Evolutionary conservation across 2,797 vertebrate species (phyloP).

Genomic region (Characodon lateralis): DNA sequence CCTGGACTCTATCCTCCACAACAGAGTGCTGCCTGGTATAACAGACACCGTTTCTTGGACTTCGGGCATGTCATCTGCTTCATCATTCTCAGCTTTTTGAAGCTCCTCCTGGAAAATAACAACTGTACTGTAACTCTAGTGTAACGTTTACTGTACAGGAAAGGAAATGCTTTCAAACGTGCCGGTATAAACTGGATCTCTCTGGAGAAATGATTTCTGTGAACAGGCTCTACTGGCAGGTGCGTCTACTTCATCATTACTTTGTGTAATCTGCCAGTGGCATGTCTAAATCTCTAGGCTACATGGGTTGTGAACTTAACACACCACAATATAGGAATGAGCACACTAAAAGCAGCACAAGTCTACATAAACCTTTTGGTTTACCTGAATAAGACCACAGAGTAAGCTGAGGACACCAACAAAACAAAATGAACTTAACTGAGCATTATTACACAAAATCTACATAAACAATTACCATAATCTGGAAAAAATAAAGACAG

Average conservation of each 20-base stretch:
- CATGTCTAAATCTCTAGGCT: neutral
- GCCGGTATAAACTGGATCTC: neutral
- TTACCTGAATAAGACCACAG: constrained; percentile 30
- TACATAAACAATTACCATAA: neutral
- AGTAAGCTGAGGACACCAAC: constrained; percentile 19
- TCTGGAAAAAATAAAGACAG: neutral
- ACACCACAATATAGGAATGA: constrained; percentile 7
- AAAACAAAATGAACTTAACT: constrained; percentile 1
- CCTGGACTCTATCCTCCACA: constrained; percentile 93
- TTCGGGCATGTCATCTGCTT: constrained; percentile 91
- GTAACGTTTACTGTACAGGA: neutral
- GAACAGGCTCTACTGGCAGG: neutral
- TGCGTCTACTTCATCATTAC: neutral
- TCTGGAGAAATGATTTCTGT: neutral
- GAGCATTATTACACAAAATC: neutral
- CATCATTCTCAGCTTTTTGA: constrained; percentile 81
- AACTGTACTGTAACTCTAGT: neutral
- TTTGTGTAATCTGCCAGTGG: neutral
- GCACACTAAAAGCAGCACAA: neutral
- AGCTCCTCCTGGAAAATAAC: constrained; percentile 77
- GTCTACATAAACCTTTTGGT: constrained; percentile 7
- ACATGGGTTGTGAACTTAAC: constrained; percentile 2
- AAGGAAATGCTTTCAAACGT: neutral
- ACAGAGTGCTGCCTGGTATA: constrained; percentile 91
- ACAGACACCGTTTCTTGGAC: constrained; percentile 92